Conservation (phyloP, 2,888 invertebrate species). For the Amaurobius ferox region DNA sequence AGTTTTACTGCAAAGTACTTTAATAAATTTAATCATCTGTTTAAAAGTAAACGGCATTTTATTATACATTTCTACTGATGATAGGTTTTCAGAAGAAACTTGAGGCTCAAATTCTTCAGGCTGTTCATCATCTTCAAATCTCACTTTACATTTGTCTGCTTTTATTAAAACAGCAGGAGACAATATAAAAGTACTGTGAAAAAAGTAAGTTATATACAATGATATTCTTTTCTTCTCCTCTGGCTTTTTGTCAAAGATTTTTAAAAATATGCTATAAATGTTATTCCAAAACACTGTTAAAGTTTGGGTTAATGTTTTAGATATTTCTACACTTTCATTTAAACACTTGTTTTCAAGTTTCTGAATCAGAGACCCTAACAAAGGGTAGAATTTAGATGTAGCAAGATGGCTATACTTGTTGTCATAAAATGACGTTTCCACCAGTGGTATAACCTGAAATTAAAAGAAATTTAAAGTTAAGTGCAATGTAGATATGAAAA, state of each 20-base stretch:
- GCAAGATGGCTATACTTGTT: slow-evolving; percentile 12
- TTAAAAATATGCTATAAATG: not conserved
- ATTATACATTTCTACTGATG: not conserved
- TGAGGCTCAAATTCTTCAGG: not conserved
- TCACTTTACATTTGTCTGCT: slow-evolving; percentile 28
- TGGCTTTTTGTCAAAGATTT: not conserved
- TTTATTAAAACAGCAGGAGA: not conserved
- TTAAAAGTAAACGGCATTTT: slow-evolving; percentile 18
- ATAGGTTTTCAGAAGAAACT: not conserved
- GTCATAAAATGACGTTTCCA: slow-evolving; percentile 76
- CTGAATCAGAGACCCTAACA: slow-evolving; percentile 17
- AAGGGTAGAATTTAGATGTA: slow-evolving; percentile 29
- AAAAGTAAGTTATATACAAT: slow-evolving; percentile 41
- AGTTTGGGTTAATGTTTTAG: not conserved
- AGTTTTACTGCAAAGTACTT: slow-evolving; percentile 14
- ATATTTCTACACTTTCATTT: slow-evolving; percentile 8
- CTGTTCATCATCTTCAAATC: slow-evolving; percentile 32
- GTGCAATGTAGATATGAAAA: too few species aligned
- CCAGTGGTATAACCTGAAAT: slow-evolving; percentile 76
- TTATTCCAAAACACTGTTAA: slow-evolving; percentile 48
- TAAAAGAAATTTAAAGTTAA: too few species aligned
- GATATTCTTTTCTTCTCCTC: not conserved
- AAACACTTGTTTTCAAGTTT: slow-evolving; percentile 21
- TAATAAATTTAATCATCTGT: slow-evolving; percentile 15
- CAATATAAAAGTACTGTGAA: slow-evolving; percentile 23